Percentiles rank a stretch among this genome's conserved stretches.
Conservation (phyloP, 2,888 invertebrate species). For the Myopa tessellatipennis region DNA sequence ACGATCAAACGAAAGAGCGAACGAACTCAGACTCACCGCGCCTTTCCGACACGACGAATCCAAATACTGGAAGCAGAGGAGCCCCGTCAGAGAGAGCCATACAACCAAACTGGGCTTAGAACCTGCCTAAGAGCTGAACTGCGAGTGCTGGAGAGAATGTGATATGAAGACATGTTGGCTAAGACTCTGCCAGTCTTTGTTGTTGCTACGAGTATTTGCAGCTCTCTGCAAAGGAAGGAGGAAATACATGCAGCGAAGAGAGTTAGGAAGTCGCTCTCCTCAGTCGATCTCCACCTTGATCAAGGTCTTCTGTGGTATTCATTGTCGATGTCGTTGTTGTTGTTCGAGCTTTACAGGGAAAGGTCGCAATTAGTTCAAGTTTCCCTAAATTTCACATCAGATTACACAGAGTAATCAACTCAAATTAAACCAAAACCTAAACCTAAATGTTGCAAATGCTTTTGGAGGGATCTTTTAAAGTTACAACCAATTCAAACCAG, state of each 20-base stretch:
- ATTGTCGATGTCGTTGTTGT: neutral
- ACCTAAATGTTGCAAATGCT: too few relatives aligned
- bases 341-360: neutral
- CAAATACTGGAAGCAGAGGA: neutral
- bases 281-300: neutral
- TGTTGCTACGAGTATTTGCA: conserved; percentile 36
- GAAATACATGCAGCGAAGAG: neutral
- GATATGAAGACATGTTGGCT: conserved; percentile 47
- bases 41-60: neutral
- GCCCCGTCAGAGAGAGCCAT: neutral
- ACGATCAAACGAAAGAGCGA: neutral
- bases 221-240: conserved; percentile 8
- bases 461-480: too few relatives aligned
- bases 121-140: neutral
- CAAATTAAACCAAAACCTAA: too few relatives aligned
- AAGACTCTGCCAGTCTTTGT: conserved; percentile 42
- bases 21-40: neutral
- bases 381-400: too few relatives aligned
- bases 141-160: neutral
- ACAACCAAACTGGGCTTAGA: neutral
- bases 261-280: neutral
- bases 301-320: conserved; percentile 2
- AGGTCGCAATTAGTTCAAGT: too few relatives aligned
- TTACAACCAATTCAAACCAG: too few relatives aligned
- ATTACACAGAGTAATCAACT: too few relatives aligned